Evolutionary conservation across 2,113 vertebrate genomes (phyloP), one percentile per base, ranked within the genome.

Genomic region (Parus major): DNA sequence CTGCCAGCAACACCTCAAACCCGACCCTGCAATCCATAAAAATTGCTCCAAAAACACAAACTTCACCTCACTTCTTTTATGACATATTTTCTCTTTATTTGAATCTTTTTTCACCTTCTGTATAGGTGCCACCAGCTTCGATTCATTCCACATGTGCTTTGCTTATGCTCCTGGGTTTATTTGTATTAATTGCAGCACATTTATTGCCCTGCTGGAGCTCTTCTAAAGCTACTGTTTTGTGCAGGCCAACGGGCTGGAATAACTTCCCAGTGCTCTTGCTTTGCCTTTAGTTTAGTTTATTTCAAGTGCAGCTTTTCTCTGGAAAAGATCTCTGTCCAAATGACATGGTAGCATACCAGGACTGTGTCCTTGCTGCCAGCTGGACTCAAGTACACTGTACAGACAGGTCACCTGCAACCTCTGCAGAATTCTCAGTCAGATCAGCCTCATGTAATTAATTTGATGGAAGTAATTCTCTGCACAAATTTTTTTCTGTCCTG

Each of bases 221-320:
- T 76, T 76, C 25, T 4, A 46, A 90, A 86, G 23, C 63, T 75
- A 13, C 72, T 84, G 64, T 42, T 36, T 7, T 70, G 25, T 88
- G 55, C 42, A 65, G 50, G 28, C 50, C 44, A 69, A 4, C 0
- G 0, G 52, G 17, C 44, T 68, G 33, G 49, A 41, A 36, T 64
- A 50, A 46, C 14, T 72, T 86, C n/a, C 44, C 57, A 82, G 80
- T 3, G 7, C 57, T 80, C 66, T 82, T 1, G 1, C n/a, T 66
- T 72, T 59, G 50, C 29, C 50, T 89, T 69, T 66, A 47, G 59
- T 52, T 88, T 52, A 81, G 42, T 78, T 87, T 93, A 70, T 60
- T 83, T 72, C 55, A 83, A 77, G 68, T 53, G 55, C 46, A 73
- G 31, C 13, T 82, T 47, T 42, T 78, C 46, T 69, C 63, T 95